Percentiles rank a stretch among this genome's conserved stretches.
These are phyloP conservation scores for Epizoanthus ramosus DNA, from an alignment of 92 coral and sea anemone genomes.

Conservation along the genomic window DNA sequence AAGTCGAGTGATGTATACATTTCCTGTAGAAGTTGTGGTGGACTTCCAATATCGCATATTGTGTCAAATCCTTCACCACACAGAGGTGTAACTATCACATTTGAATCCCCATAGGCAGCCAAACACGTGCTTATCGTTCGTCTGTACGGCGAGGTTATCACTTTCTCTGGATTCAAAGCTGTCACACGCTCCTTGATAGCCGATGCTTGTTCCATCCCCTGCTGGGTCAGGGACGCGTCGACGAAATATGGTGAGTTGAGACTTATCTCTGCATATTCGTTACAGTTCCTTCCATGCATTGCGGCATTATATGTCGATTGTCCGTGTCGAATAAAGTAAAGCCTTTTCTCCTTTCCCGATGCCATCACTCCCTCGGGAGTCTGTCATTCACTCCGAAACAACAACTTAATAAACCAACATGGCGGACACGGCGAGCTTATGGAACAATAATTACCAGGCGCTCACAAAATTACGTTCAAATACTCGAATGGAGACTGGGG, in stretches of 20 bases:
- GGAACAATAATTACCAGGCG: too few species aligned
- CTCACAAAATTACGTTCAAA: too few species aligned
- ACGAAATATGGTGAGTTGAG: conserved; percentile 51
- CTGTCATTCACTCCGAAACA: too few species aligned
- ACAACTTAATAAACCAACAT: too few species aligned
- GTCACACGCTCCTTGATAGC: conserved; percentile 32
- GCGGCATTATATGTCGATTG: conserved; percentile 60
- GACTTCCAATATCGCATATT: conserved; percentile 50
- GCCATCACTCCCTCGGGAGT: background rate
- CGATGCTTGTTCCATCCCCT: conserved; percentile 54
- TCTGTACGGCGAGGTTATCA: conserved; percentile 51
- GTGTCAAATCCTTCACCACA: conserved; percentile 59
- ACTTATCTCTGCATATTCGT: conserved; percentile 4
- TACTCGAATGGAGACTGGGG: too few species aligned
- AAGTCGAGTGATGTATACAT: conserved; percentile 49
- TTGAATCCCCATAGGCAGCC: conserved; percentile 42
- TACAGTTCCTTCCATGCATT: conserved; percentile 37
- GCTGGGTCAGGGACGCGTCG: conserved; percentile 55
- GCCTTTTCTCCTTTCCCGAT: conserved; percentile 25
- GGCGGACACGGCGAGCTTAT: too few species aligned
- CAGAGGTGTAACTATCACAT: conserved; percentile 46
- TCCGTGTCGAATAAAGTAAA: conserved; percentile 63
- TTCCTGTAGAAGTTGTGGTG: conserved; percentile 47
- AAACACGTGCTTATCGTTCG: conserved; percentile 58
- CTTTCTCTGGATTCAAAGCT: conserved; percentile 41